Evolutionary conservation across 2,888 invertebrate species (phyloP).

Genomic region (Carpatolechia fugitivella): DNA sequence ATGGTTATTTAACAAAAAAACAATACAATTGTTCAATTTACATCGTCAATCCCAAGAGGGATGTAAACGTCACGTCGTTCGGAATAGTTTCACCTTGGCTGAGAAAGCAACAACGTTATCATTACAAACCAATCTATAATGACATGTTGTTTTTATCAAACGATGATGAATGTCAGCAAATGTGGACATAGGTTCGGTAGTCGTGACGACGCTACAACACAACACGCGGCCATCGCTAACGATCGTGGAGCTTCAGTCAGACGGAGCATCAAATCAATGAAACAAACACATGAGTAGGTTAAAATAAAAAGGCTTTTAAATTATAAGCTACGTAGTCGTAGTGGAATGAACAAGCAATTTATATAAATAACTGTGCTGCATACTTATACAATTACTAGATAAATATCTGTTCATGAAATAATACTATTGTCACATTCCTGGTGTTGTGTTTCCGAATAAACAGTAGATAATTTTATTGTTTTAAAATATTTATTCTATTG

Average conservation of each 20-base stretch:
- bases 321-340: too few species aligned
- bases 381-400: too few species aligned
- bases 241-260: not conserved
- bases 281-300: not conserved
- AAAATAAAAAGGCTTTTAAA: too few species aligned
- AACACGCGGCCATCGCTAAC: not conserved
- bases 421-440: too few species aligned
- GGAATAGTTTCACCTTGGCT: not conserved
- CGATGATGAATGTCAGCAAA: not conserved
- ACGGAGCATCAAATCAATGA: not conserved
- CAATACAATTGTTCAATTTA: too few species aligned
- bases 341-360: too few species aligned
- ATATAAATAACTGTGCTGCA: too few species aligned
- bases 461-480: too few species aligned
- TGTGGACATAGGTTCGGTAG: not conserved
- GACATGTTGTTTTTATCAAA: not conserved
- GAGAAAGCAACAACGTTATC: not conserved
- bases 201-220: not conserved
- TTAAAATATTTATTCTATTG: too few species aligned
- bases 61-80: not conserved
- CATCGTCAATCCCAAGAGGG: not conserved
- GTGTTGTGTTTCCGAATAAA: too few species aligned
- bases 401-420: too few species aligned
- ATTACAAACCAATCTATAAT: not conserved
- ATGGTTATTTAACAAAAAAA: too few species aligned